phyloP scores from a whole-genome alignment of 2,797 vertebrate genomes.

The Tadarida brasiliensis region DNA sequence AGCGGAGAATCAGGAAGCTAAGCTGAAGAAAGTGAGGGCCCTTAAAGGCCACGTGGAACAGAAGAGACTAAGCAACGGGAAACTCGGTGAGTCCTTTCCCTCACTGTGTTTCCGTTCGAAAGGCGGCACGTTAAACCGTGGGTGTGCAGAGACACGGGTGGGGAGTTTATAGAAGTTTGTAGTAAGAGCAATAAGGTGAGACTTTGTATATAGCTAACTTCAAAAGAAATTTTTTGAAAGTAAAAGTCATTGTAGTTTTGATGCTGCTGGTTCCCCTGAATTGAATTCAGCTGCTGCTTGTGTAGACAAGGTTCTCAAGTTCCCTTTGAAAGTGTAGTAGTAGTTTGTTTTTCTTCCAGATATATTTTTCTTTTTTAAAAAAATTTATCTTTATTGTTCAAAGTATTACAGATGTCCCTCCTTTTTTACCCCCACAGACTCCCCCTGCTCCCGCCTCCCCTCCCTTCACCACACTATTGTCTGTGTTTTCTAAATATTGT shows the following conservation, averaged over 20 bases:
- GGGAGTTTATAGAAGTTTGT: not conserved
- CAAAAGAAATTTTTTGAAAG: not conserved
- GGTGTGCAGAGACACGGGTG: accelerated
- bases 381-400: no score
- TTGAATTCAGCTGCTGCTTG: not conserved
- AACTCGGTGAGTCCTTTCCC: slow-evolving; percentile 90
- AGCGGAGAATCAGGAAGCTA: slow-evolving; percentile 96
- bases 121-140: accelerated
- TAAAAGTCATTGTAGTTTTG: not conserved
- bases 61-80: slow-evolving; percentile 95
- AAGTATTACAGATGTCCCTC: no score
- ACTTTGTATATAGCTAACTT: not conserved
- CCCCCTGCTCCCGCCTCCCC: no score
- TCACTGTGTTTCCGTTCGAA: accelerated
- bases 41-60: slow-evolving; percentile 96
- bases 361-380: not conserved
- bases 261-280: not conserved
- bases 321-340: not conserved
- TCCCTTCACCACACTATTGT: no score
- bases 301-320: not conserved
- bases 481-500: not conserved
- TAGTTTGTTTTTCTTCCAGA: not conserved
- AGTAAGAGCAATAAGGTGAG: not conserved
- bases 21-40: slow-evolving; percentile 94
- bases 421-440: no score